phyloP scores from a whole-genome alignment of 2,113 vertebrate species.

The Cyanoliseus patagonus region DNA sequence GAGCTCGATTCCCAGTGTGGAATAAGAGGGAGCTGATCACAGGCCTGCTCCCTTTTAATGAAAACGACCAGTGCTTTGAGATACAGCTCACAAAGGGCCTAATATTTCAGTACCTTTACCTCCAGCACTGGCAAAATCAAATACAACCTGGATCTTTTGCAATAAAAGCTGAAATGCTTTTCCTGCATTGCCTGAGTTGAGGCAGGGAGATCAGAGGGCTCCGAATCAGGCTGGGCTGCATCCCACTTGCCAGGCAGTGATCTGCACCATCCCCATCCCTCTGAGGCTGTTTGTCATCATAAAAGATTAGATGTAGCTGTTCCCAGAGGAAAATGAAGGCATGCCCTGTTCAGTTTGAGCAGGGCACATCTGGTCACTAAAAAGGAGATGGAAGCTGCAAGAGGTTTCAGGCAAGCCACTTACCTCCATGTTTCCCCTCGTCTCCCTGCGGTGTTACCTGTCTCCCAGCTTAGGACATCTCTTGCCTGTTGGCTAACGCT shows the following conservation, averaged over 20 bases:
- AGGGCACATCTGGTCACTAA: neutral
- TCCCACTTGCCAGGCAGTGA: neutral
- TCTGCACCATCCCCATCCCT: neutral
- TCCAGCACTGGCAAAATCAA: neutral
- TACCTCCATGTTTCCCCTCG: neutral
- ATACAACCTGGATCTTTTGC: neutral
- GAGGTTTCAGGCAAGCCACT: neutral
- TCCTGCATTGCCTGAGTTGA: neutral
- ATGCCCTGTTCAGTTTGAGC: neutral
- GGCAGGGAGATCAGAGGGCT: neutral
- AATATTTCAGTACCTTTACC: neutral
- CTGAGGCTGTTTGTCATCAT: neutral
- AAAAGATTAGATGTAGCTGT: rapidly evolving
- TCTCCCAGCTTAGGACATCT: neutral
- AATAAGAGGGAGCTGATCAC: neutral
- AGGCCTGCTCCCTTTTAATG: neutral
- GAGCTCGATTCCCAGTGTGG: neutral
- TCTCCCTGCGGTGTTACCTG: neutral
- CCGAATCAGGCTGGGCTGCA: neutral
- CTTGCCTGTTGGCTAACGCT: neutral
- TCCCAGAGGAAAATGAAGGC: neutral
- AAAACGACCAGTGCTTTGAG: neutral
- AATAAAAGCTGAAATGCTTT: neutral
- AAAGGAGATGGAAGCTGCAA: neutral
- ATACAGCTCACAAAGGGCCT: neutral